Conservation (phyloP, 2,113 vertebrate genomes). For the Telmatochromis brachygnathus region DNA sequence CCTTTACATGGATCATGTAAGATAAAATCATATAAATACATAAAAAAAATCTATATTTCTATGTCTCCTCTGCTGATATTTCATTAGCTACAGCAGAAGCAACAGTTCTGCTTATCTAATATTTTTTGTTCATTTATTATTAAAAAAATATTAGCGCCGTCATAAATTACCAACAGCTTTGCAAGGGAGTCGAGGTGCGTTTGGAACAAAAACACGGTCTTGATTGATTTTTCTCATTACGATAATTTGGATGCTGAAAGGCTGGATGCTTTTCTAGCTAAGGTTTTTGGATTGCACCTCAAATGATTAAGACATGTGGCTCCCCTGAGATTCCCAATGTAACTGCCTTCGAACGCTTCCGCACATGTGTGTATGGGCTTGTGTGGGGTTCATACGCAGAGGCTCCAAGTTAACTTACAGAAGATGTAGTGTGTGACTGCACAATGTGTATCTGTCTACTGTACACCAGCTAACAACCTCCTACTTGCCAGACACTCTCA, state of each 20-base stretch:
- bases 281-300: slow-evolving; percentile 4
- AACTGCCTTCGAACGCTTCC: background rate
- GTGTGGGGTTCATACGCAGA: background rate
- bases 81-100: background rate
- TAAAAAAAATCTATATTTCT: background rate
- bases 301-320: slow-evolving; percentile 39
- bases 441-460: slow-evolving; percentile 4
- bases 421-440: slow-evolving; percentile 3
- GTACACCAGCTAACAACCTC: slow-evolving; percentile 16
- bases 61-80: background rate
- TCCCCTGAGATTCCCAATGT: slow-evolving; percentile 4
- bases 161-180: background rate
- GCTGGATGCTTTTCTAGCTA: slow-evolving; percentile 4
- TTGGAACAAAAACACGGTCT: background rate
- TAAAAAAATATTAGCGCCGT: background rate
- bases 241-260: background rate
- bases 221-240: slow-evolving; percentile 13
- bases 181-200: background rate
- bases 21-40: background rate
- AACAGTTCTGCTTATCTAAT: background rate
- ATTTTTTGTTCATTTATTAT: background rate
- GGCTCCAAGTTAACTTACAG: background rate
- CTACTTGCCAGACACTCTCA: background rate
- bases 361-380: background rate
- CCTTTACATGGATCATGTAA: background rate